Evolutionary conservation across 2,797 vertebrate genomes (phyloP), one percentile per base, ranked within the genome.

Genomic region (Myotis pilosus): DNA sequence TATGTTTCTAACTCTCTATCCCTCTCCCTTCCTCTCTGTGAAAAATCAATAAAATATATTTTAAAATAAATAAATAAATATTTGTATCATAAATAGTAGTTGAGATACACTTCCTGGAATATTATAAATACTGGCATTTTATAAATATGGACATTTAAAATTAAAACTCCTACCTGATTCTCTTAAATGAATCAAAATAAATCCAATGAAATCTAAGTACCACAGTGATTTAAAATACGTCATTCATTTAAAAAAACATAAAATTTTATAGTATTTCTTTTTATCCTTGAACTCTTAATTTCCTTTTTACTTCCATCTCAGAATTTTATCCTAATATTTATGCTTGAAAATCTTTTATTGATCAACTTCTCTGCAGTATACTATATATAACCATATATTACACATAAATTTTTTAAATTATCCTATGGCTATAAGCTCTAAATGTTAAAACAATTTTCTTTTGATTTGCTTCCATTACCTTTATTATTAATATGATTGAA

Each of bases 261-360:
- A 91, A 62, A 91, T 71, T 91, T 85, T 76, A 76, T 64, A 68
- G 8, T 25, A 78, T 23, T 66, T 57, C 20, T 72, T 75, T 55
- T 93, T 41, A 25, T 82, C 53, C n/a, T 57, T 69, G 7, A 86
- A 80, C 33, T 79, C 49, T 83, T 83, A 89, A 76, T 62, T 72
- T 92, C 38, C 30, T 69, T 71, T 49, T 76, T 85, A 88, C 9
- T 88, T 76, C 6, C 28, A 72, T 38, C 79, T 93, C 22, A 93
- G 80, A 71, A 93, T 82, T 94, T 47, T 91, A 60, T n/a, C 38
- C 66, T 93, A 87, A 71, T 68, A 69, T 55, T 75, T 87, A 94
- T 36, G 0, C 5, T 84, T 94, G 36, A 85, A 90, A 94, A 60
- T n/a, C 17, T 60, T 76, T 91, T 72, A 69, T 20, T 90, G 41